A percentile compares a stretch with the other conserved stretches of the same genome.
These are phyloP conservation scores for Stylophora pistillata DNA, from an alignment of 64 coral and sea anemone species.

Conservation along the genomic window DNA sequence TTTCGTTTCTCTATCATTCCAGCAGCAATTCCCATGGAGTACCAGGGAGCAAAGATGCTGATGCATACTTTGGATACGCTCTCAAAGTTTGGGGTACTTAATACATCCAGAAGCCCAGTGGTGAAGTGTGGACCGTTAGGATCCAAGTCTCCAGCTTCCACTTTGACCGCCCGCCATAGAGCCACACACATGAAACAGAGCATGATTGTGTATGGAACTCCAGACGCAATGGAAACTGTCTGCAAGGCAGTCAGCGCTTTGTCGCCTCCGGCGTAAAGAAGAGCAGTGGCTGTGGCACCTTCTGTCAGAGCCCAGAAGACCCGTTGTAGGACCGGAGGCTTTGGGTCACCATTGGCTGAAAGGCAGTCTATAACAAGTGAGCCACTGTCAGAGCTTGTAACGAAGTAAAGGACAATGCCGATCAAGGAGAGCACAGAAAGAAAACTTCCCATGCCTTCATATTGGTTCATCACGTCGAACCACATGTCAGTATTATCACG, in stretches of 20 bases:
- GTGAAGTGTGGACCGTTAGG: conserved; percentile 39
- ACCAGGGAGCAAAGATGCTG: conserved; percentile 57
- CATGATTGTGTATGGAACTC: conserved; percentile 53
- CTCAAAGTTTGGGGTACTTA: background rate
- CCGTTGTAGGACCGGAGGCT: conserved; percentile 63
- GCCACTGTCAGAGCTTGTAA: conserved; percentile 69
- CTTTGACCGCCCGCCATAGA: conserved; percentile 57
- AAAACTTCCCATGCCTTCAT: conserved; percentile 15
- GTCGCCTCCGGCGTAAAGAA: conserved; percentile 37
- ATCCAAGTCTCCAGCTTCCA: conserved; percentile 73
- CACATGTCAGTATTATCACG: conserved; percentile 50
- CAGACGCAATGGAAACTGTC: conserved; percentile 60
- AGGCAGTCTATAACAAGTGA: conserved; percentile 69
- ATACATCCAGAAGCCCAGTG: conserved; percentile 23
- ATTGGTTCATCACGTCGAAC: conserved; percentile 63
- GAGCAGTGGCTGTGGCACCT: conserved; percentile 57
- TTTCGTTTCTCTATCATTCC: background rate
- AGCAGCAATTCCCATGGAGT: conserved; percentile 33
- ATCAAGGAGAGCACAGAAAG: conserved; percentile 52
- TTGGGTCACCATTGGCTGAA: conserved; percentile 61
- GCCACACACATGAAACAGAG: conserved; percentile 67
- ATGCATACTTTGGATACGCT: background rate
- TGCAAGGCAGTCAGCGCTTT: conserved; percentile 53
- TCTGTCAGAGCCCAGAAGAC: conserved; percentile 77
- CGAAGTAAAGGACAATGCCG: conserved; percentile 67